These are phyloP conservation scores for Desoria tigrina DNA, from an alignment of 2,888 invertebrate genomes.

Conservation along the genomic window DNA sequence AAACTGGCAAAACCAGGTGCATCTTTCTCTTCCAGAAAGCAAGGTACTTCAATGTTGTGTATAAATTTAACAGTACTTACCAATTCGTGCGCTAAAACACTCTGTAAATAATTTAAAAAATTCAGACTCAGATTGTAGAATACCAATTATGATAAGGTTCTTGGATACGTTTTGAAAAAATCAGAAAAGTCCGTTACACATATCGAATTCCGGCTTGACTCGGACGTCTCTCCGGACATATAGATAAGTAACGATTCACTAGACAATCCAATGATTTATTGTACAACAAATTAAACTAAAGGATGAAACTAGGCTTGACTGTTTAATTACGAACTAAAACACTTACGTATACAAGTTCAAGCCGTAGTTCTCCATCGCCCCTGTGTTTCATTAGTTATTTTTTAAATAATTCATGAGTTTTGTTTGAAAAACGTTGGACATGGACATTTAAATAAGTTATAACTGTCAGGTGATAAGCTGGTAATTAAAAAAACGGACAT, in stretches of 20 bases:
- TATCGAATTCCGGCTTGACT: not conserved
- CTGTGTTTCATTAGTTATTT: not conserved
- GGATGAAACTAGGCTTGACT: not conserved
- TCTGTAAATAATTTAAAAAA: slow-evolving; percentile 15
- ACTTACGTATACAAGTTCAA: slow-evolving; percentile 15
- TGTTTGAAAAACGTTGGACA: not conserved
- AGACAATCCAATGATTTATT: not conserved
- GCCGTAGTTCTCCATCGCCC: slow-evolving; percentile 17
- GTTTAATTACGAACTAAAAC: too few relatives aligned
- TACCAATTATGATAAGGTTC: too few relatives aligned
- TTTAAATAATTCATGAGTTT: not conserved
- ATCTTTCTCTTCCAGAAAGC: too few relatives aligned
- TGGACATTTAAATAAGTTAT: not conserved
- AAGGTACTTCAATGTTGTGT: too few relatives aligned
- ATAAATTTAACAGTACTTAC: not conserved
- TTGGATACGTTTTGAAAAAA: too few relatives aligned
- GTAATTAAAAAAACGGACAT: too few relatives aligned
- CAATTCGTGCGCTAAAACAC: slow-evolving; percentile 15
- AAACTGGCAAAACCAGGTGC: too few relatives aligned
- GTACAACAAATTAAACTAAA: not conserved
- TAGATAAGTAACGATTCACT: not conserved
- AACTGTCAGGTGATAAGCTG: not conserved
- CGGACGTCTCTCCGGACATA: not conserved
- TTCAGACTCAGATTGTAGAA: too few relatives aligned
- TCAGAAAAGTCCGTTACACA: slow-evolving; percentile 7